Evolutionary conservation across 2,797 vertebrate genomes (phyloP), one percentile per base, ranked within the genome.

Genomic region (Holocentrus rufus): DNA sequence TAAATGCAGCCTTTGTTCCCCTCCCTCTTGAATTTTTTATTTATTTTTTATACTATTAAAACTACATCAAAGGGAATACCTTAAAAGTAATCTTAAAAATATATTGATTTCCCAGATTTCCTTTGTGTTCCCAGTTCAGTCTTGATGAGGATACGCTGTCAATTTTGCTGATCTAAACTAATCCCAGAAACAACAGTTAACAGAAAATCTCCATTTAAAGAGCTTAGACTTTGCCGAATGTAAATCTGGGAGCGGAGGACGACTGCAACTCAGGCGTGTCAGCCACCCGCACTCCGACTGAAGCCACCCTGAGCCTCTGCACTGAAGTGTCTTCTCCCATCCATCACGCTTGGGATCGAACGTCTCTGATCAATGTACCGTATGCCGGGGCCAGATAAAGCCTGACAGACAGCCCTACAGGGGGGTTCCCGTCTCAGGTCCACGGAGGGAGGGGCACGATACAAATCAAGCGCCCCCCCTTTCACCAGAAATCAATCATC

Each of bases 271-370:
- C 72, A 74, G 69, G 64, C 66, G 66, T 72, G 77, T 82, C 79
- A 77, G 20, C 77, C 49, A 27, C 66, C 50, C 60, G 72, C 76
- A 50, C 78, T 69, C 60, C 15, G 34, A 75, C 72, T 68, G 55
- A 76, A 87, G 69, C 80, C 68, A 63, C 58, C 72, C 62, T 44
- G 75, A 86, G 65, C 79, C 64, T 73, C 69, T 11, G 5, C 69
- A 54, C 61, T 10, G 31, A 75, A 61, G 70, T 64, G 78, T 89
- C 81, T 85, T 83, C 77, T 81, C 80, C 82, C 85, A 91, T 90
- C 87, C 81, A 85, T 92, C 88, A 88, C 57, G 75, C 61, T 76
- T 31, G 1, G 46, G 57, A 88, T 86, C 64, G 78, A 90, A 86
- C n/a, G 6, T 47, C 74, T 74, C 77, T 72, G 76, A 90, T 90